A percentile compares a stretch with the other conserved stretches of the same genome.
These are phyloP conservation scores for Catharus ustulatus DNA, from an alignment of 2,797 vertebrate genomes.

Conservation along the genomic window DNA sequence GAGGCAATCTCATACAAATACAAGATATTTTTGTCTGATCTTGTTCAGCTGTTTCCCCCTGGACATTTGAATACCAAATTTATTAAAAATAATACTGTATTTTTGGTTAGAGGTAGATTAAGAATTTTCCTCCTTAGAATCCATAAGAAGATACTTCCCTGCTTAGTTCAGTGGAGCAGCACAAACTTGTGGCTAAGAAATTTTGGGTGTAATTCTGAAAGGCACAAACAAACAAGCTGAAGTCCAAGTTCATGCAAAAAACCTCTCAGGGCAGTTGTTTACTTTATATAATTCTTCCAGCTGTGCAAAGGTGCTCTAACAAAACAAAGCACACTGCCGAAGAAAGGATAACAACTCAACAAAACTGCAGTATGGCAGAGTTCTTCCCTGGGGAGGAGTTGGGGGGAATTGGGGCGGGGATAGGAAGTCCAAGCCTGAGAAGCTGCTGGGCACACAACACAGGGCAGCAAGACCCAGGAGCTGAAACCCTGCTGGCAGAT, in stretches of 20 bases:
- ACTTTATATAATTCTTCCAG: slow-evolving; percentile 12
- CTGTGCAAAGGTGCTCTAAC: slow-evolving; percentile 20
- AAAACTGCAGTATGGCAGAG: neutral
- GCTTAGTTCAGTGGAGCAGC: neutral
- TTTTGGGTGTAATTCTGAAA: neutral
- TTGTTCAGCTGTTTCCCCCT: neutral
- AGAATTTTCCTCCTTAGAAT: neutral
- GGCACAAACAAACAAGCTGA: neutral
- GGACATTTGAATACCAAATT: neutral
- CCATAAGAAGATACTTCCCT: neutral
- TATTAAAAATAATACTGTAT: neutral
- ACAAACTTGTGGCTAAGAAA: neutral
- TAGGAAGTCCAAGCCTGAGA: neutral
- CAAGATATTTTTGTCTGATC: neutral
- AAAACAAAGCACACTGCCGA: neutral
- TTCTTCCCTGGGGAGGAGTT: neutral
- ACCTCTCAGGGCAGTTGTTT: neutral
- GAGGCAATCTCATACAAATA: neutral
- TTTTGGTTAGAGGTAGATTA: neutral
- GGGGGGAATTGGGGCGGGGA: fast-evolving
- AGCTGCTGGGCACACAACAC: neutral
- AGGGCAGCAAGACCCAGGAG: neutral
- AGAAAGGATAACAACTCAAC: neutral
- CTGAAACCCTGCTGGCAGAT: neutral
- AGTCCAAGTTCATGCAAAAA: neutral